Base-by-base conservation (phyloP, 2,113 vertebrate species). In the Origma solitaria region DNA sequence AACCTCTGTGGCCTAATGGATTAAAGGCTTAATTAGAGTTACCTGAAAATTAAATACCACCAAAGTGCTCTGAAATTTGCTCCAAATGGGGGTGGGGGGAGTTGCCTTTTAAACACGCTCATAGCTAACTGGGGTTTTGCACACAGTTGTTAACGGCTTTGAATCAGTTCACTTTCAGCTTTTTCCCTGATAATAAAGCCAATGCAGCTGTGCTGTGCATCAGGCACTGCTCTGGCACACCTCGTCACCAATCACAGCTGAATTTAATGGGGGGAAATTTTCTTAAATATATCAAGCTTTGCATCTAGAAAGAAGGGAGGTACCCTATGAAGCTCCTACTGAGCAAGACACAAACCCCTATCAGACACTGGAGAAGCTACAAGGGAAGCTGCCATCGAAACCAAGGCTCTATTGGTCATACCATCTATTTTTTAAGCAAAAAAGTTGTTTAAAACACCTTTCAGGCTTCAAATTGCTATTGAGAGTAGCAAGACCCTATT, bases 21-120 rank as follows among this genome's bases (percentile, higher is more conserved):
- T 86, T 56, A 81, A 76, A 68, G 45, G 35, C 47, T 92, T 94
- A 92, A 92, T 86, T 86, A 89, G 61, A 88, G 83, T 47, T 75
- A 92, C 83, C 83, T 89, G 47, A 71, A 78, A 60, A 76, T 94
- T 86, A 94, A 91, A 75, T 42, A 83, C n/a, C 65, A 50, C 15
- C 38, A 18, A 21, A 92, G 45, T 6, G 10, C 15, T 38, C 28
- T 44, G 68, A 95, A 82, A 77, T 45, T 47, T 71, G 33, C 66
- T 82, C 25, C 35, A 14, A 73, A 16, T 13, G 17, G 27, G 33
- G 3, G 7, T 11, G 18, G 6, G 12, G 10, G 50, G 13, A 45
- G 44, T 0, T 17, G 4, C 8, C 40, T 82, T 57, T 44, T 47
- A 51, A 73, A 78, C 0, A 1, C 22, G 23, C 64, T 71, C 21